Evolutionary conservation across 2,888 invertebrate species (phyloP), one percentile per base, ranked within the genome.

Genomic region (Arctia plantaginis): DNA sequence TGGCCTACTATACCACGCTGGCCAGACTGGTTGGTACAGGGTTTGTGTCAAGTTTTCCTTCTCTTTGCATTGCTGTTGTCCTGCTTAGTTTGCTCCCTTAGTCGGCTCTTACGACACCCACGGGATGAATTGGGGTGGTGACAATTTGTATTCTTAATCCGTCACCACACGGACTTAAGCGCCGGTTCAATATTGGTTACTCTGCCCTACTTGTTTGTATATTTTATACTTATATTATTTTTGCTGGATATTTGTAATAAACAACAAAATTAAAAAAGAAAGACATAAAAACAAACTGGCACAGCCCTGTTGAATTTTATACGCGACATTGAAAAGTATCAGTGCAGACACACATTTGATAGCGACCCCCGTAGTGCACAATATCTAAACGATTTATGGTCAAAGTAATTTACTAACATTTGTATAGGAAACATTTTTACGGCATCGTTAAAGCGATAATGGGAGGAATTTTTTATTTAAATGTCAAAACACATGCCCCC

Each of bases 341-440:
- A 67, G 72, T 72, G 75, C 70, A 69, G 59, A 66, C 62, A 64
- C 75, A 75, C 73, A 73, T 77, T 81, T 77, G 77, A 85, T 79
- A 69, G 62, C 67, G 73, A 79, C 85, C 82, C 85, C 84, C 71
- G 74, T 41, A 33, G 80, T 27, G 78, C 74, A 80, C 85, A 84
- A 87, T 84, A 84, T 80, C 81, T 79, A 77, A 73, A 66, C 78
- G 80, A 86, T 90, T 90, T 91, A 91, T 87, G 86, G 85, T 75
- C 62, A 66, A 78, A 76, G 77, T 84, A 88, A 88, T 87, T 87
- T 85, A 87, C 83, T 76, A 78, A 84, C 79, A 86, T 88, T 84
- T 85, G 84, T 81, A 80, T 84, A 84, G 81, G 86, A 86, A 84
- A 85, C 81, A 82, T 78, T 83, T 86, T 88, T 84, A 89, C 72